Evolutionary conservation across 2,113 vertebrate genomes (phyloP).

Genomic region (Emydura subglobosa): DNA sequence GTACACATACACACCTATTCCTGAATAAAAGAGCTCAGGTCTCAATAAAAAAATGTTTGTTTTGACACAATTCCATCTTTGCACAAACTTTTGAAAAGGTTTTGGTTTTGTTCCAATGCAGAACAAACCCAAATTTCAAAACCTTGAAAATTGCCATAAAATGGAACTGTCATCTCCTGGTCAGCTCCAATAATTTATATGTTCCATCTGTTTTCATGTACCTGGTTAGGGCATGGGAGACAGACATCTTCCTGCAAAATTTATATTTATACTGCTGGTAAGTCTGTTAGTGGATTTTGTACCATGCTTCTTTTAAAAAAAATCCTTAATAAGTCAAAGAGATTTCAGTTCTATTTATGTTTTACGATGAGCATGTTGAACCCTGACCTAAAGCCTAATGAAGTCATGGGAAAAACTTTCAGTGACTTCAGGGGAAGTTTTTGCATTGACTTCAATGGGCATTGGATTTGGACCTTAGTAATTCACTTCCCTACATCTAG

Average conservation of each 20-base stretch:
- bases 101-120: not conserved
- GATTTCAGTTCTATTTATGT: not conserved
- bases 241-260: not conserved
- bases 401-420: not conserved
- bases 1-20: too few species aligned
- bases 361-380: not conserved
- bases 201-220: not conserved
- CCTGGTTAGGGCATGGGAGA: not conserved
- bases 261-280: not conserved
- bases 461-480: not conserved
- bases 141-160: not conserved
- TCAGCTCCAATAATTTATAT: not conserved
- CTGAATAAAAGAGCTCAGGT: not conserved
- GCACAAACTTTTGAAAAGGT: not conserved
- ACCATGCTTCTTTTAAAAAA: not conserved
- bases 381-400: not conserved
- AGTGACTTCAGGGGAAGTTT: not conserved
- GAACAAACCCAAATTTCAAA: not conserved
- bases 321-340: not conserved
- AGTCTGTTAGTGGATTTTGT: not conserved
- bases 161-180: fast-evolving
- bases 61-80: not conserved
- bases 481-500: not conserved
- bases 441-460: not conserved
- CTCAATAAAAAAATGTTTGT: not conserved